phyloP scores from a whole-genome alignment of 1,140 invertebrate genomes.

The Ceratosolen solmsi region DNA sequence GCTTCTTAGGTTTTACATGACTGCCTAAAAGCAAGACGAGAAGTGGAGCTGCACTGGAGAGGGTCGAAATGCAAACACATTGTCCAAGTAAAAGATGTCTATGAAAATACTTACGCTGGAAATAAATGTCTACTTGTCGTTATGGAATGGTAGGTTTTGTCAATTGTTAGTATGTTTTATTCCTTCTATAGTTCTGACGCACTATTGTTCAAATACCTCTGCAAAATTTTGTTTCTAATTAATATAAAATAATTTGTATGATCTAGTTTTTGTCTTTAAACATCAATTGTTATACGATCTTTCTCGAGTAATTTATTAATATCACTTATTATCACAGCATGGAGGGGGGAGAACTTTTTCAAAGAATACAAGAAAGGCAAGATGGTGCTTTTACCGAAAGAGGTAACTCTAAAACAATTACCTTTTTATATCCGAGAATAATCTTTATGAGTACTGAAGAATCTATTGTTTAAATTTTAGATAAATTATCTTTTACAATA shows the following conservation, averaged over 20 bases:
- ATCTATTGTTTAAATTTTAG: too few species aligned
- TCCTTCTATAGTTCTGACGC: too few species aligned
- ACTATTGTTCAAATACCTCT: too few species aligned
- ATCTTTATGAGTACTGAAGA: too few species aligned
- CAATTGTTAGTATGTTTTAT: too few species aligned
- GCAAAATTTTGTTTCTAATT: too few species aligned
- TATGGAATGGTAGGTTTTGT: conserved; percentile 91
- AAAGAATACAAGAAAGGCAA: conserved; percentile 94
- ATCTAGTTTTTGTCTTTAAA: too few species aligned
- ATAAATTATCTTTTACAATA: too few species aligned
- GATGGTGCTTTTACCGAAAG: conserved; percentile 96
- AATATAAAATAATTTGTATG: too few species aligned
- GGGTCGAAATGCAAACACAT: conserved; percentile 93
- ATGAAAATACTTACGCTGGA: conserved; percentile 94
- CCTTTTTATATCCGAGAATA: not conserved
- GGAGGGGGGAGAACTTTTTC: conserved; percentile 97
- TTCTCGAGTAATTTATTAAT: too few species aligned
- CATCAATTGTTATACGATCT: too few species aligned
- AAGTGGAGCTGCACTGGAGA: conserved; percentile 96
- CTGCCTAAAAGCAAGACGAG: conserved; percentile 90
- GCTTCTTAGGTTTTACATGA: conserved; percentile 89
- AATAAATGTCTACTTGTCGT: conserved; percentile 94
- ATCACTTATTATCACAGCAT: conserved; percentile 82
- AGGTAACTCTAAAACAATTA: conserved; percentile 74
- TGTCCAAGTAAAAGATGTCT: conserved; percentile 92